Base-by-base conservation (phyloP, 2,888 invertebrate genomes). In the Noctua pronuba region DNA sequence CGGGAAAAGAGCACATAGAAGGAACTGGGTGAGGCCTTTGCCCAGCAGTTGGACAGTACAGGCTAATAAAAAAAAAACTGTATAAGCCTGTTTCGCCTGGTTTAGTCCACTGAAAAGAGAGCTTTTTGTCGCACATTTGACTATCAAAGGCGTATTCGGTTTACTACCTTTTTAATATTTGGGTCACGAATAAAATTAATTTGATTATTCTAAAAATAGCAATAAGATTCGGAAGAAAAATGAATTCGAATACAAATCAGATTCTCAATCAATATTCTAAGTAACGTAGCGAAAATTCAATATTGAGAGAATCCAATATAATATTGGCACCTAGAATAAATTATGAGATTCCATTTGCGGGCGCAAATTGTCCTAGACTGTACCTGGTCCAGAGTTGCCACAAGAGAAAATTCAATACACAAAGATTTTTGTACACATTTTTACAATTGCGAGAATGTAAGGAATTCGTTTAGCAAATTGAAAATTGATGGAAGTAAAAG, bases 321-420 rank as follows among this genome's bases (percentile, higher is more conserved):
- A 69, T 74, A 82, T 71, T 70, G 70, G 46, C 52, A 71, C 38
- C 62, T 82, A 64, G 70, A 78, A 78, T 82, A 73, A 82, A 75
- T 82, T 70, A 68, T 65, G 44, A 38, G 44, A 75, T 77, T 77
- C 65, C 31, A 78, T 82, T 81, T 81, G 58, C 31, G 68, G 35
- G 67, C 52, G 66, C n/a, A 74, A 82, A 82, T 82, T 86, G 74
- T 73, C 13, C 49, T 62, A 66, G 68, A 49, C 41, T 46, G 24
- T 71, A 65, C 58, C 66, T 52, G 49, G 55, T 31, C 38, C 46
- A 38, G 46, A 66, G n/a, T 74, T 66, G 74, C 44, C 55, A 38
- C 16, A 21, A 46, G 13, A 60, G 66, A 79, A 82, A 73, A 78
- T 71, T 73, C 28, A 31, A 38, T 73, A 73, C 49, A 67, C 38